Evolutionary conservation across 2,797 vertebrate genomes (phyloP).

Genomic region (Siniperca scherzeri): DNA sequence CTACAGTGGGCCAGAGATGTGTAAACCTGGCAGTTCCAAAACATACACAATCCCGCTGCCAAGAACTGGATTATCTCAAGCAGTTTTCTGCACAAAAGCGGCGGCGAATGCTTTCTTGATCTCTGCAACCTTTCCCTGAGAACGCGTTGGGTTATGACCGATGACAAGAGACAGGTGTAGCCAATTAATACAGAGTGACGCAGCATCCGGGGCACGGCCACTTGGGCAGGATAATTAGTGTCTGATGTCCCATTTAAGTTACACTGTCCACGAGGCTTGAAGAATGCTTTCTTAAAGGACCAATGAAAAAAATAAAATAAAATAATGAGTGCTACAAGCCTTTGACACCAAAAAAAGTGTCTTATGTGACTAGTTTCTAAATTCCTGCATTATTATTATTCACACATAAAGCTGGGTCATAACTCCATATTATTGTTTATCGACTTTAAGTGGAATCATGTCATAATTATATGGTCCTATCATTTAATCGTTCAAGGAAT

Average conservation of each 20-base stretch:
- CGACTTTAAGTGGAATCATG: background rate
- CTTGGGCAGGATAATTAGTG: conserved; percentile 66
- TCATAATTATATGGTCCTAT: background rate
- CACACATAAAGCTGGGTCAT: background rate
- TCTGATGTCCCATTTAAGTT: conserved; percentile 61
- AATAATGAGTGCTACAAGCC: too few relatives aligned
- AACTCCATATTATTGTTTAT: background rate
- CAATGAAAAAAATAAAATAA: background rate
- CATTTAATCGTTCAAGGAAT: background rate
- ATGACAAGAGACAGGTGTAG: conserved; percentile 91
- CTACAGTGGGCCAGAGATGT: conserved; percentile 76
- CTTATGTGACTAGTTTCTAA: background rate
- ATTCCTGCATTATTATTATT: background rate
- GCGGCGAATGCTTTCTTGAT: conserved; percentile 76
- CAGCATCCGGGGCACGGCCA: conserved; percentile 68
- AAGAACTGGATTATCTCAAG: conserved; percentile 85
- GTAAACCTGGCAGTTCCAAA: conserved; percentile 83
- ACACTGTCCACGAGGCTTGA: conserved; percentile 35
- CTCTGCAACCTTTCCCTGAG: conserved; percentile 79
- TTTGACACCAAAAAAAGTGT: background rate
- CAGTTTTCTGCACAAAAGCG: conserved; percentile 73
- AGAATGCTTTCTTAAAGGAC: conserved; percentile 28
- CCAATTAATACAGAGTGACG: conserved; percentile 86
- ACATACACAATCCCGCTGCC: conserved; percentile 79
- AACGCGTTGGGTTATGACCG: conserved; percentile 84